Conservation (phyloP, 2,797 vertebrate genomes). For the Chelonia mydas region DNA sequence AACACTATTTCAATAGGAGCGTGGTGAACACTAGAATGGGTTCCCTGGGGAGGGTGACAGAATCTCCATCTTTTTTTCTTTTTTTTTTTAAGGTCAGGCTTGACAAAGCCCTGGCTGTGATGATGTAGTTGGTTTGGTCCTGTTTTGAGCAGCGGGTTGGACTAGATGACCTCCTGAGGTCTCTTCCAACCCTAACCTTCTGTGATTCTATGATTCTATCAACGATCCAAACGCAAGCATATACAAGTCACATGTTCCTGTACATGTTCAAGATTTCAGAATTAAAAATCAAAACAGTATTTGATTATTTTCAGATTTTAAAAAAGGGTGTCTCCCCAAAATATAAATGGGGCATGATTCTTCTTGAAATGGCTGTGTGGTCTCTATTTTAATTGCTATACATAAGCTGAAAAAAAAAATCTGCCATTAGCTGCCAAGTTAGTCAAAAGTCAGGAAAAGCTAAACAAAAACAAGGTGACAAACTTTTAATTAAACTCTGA, state of each 20-base stretch:
- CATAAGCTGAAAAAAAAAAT: slow-evolving; percentile 68
- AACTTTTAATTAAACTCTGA: slow-evolving; percentile 71
- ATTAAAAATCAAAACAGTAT: slow-evolving; percentile 17
- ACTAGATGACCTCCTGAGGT: no score
- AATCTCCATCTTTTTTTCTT: no score
- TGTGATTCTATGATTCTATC: no score
- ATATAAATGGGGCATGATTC: slow-evolving; percentile 44
- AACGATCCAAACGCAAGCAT: background rate
- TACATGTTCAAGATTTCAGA: background rate
- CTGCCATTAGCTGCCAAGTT: slow-evolving; percentile 73
- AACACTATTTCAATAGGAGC: background rate
- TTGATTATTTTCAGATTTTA: background rate
- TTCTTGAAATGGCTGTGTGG: background rate
- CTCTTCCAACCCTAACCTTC: no score
- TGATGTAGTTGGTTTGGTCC: no score
- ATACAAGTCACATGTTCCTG: background rate
- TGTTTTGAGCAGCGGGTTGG: no score
- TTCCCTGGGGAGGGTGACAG: no score
- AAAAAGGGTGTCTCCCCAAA: background rate
- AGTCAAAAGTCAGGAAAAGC: slow-evolving; percentile 73
- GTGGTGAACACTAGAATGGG: no score
- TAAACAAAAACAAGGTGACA: slow-evolving; percentile 65
- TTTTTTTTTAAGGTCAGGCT: no score
- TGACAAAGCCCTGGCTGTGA: no score
- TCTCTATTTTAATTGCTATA: slow-evolving; percentile 66